Conservation (phyloP, 2,113 vertebrate genomes). For the Pygoscelis antarcticus region DNA sequence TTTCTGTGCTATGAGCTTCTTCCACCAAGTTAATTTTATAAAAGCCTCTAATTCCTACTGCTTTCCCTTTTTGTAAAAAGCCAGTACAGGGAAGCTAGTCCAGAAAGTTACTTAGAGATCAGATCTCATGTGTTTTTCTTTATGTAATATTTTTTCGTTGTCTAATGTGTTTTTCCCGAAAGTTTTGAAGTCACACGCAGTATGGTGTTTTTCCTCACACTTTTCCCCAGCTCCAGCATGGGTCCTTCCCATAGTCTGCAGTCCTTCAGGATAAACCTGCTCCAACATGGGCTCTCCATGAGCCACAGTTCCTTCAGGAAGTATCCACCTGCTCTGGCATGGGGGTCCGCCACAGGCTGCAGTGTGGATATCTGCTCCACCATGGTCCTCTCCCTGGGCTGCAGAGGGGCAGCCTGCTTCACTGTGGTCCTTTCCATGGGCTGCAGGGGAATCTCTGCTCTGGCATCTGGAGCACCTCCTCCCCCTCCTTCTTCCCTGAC, state of each 20-base stretch:
- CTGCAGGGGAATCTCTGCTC: not conserved
- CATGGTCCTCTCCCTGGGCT: not conserved
- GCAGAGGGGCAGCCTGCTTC: not conserved
- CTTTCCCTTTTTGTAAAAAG: not conserved
- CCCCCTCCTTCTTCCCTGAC: not conserved
- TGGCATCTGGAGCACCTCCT: fast-evolving
- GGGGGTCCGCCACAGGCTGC: not conserved
- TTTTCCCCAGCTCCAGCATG: not conserved
- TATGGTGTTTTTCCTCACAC: not conserved
- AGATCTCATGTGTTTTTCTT: not conserved
- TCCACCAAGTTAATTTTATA: not conserved
- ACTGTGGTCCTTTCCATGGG: not conserved
- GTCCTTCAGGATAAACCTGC: not conserved
- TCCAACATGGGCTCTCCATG: not conserved
- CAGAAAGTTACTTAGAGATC: not conserved
- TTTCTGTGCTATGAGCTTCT: not conserved
- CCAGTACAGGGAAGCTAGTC: not conserved
- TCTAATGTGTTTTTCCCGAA: not conserved
- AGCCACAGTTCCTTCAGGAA: not conserved
- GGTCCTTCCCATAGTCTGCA: not conserved
- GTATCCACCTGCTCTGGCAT: not conserved
- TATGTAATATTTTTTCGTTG: not conserved
- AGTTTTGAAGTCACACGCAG: not conserved
- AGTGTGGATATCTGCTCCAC: not conserved
- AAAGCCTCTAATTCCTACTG: not conserved